Percentiles rank a stretch among this genome's conserved stretches.
These are phyloP conservation scores for Drosophila greeni DNA, from an alignment of 2,888 invertebrate genomes.

Conservation along the genomic window DNA sequence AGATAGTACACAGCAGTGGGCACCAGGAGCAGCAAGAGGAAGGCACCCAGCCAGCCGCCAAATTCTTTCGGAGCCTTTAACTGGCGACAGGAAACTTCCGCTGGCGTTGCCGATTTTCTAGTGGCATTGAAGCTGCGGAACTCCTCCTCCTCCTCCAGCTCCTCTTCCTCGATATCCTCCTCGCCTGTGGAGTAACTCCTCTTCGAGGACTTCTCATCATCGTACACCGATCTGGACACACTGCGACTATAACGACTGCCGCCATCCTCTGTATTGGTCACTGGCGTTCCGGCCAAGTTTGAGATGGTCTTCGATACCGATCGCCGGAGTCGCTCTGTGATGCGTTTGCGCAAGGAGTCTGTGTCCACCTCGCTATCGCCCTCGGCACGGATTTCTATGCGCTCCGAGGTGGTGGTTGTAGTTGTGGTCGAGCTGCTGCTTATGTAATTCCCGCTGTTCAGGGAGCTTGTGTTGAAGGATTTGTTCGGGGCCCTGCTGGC, in stretches of 20 bases:
- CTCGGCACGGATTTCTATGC: conserved; percentile 72
- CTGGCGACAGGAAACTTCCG: conserved; percentile 60
- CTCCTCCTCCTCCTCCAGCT: conserved; percentile 53
- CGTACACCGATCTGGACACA: conserved; percentile 75
- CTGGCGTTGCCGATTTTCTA: conserved; percentile 44
- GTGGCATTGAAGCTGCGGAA: conserved; percentile 69
- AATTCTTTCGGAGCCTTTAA: conserved; percentile 71
- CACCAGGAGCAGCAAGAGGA: conserved; percentile 62
- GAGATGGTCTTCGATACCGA: conserved; percentile 75
- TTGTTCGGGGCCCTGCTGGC: conserved; percentile 54
- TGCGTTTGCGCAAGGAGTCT: conserved; percentile 72
- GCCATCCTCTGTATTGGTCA: conserved; percentile 57
- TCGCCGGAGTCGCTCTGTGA: conserved; percentile 76
- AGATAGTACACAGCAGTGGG: conserved; percentile 72
- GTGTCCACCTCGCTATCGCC: conserved; percentile 57
- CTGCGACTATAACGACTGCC: conserved; percentile 73
- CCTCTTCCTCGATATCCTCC: conserved; percentile 52
- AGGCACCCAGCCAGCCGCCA: conserved; percentile 72
- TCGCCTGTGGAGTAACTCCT: conserved; percentile 71
- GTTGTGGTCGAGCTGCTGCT: conserved; percentile 68
- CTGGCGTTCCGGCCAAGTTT: conserved; percentile 55
- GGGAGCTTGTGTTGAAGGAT: conserved; percentile 60
- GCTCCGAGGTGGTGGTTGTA: conserved; percentile 65
- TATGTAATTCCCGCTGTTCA: conserved; percentile 62
- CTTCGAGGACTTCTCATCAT: conserved; percentile 76